Evolutionary conservation across 1,140 invertebrate species (phyloP).

Genomic region (Drosophila azteca): DNA sequence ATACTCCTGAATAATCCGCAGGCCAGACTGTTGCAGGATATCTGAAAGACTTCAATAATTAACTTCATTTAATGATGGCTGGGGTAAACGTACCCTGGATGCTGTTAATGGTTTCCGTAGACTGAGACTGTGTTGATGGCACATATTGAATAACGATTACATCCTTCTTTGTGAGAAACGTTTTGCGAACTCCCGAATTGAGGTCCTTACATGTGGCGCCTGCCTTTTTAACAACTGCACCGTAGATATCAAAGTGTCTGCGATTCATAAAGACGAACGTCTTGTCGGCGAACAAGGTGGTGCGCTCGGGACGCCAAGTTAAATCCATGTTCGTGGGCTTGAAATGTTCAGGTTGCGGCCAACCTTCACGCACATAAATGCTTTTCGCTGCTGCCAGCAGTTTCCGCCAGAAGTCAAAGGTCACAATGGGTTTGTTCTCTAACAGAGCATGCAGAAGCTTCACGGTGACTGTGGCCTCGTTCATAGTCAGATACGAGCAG

Average conservation of each 20-base stretch:
- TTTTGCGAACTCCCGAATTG: slow-evolving; percentile 84
- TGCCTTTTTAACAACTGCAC: slow-evolving; percentile 83
- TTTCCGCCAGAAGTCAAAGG: slow-evolving; percentile 86
- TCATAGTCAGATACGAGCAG: slow-evolving; percentile 88
- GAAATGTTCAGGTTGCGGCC: slow-evolving; percentile 85
- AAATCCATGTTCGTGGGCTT: slow-evolving; percentile 84
- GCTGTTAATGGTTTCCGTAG: slow-evolving; percentile 84
- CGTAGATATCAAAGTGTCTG: slow-evolving; percentile 86
- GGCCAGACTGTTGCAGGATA: slow-evolving; percentile 84
- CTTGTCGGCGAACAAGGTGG: slow-evolving; percentile 85
- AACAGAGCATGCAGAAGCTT: slow-evolving; percentile 89
- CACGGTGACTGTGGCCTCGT: slow-evolving; percentile 87
- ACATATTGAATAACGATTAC: slow-evolving; percentile 85
- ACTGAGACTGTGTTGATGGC: slow-evolving; percentile 81
- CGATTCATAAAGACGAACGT: slow-evolving; percentile 86
- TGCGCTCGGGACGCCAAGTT: slow-evolving; percentile 84
- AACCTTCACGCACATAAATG: slow-evolving; percentile 63
- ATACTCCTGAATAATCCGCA: slow-evolving; percentile 86
- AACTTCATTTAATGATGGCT: no score
- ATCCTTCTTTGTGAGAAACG: slow-evolving; percentile 83
- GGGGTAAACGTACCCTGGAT: slow-evolving; percentile 79
- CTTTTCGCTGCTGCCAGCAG: slow-evolving; percentile 83
- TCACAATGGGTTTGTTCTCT: slow-evolving; percentile 87
- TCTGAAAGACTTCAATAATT: slow-evolving; percentile 62
- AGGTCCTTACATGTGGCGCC: slow-evolving; percentile 83